phyloP scores from a whole-genome alignment of 2,797 vertebrate genomes.

The Echeneis naucrates region DNA sequence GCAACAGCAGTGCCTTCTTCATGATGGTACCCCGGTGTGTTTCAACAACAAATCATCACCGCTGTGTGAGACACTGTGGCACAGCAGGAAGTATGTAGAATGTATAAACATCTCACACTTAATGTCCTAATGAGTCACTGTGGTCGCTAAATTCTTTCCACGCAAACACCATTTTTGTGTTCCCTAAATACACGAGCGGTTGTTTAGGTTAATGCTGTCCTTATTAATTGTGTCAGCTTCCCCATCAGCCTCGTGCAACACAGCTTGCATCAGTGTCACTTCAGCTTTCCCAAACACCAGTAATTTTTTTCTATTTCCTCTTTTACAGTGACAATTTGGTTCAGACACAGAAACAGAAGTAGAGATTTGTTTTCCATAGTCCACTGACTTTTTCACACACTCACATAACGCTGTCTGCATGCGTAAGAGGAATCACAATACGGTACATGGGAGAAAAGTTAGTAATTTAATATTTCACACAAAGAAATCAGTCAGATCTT shows the following conservation, averaged over 20 bases:
- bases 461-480: too few species aligned
- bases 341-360: too few species aligned
- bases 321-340: not conserved
- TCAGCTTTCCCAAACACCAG: slow-evolving; percentile 18
- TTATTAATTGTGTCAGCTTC: slow-evolving; percentile 2
- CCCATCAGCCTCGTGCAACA: not conserved
- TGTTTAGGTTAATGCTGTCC: not conserved
- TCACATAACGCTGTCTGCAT: too few species aligned
- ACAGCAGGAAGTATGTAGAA: not conserved
- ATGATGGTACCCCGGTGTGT: not conserved
- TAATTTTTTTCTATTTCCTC: not conserved
- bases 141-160: not conserved
- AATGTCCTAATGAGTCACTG: not conserved
- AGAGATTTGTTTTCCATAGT: too few species aligned
- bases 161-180: not conserved
- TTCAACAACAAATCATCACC: not conserved
- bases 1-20: not conserved
- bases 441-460: too few species aligned
- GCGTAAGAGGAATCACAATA: too few species aligned
- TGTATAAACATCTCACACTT: not conserved
- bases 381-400: too few species aligned
- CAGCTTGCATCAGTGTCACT: not conserved
- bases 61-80: too few species aligned
- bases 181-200: not conserved
- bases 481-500: too few species aligned